Conservation (phyloP, 2,888 invertebrate genomes). For the Calliphora vomitoria region DNA sequence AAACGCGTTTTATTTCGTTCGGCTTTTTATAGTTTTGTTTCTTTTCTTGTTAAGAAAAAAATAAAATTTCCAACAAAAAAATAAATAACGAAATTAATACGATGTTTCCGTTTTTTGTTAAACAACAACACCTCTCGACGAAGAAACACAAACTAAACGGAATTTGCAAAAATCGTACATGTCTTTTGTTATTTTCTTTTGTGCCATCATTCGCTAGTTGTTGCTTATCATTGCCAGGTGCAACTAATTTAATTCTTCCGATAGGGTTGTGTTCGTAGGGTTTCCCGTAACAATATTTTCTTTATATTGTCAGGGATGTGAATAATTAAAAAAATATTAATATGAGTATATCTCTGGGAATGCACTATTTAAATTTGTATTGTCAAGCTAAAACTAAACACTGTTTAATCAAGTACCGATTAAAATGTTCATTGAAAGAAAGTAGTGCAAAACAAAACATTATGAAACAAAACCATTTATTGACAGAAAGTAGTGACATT, state of each 20-base stretch:
- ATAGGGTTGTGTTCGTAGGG: slow-evolving; percentile 38
- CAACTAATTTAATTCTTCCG: not conserved
- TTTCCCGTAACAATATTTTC: not conserved
- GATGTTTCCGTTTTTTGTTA: slow-evolving; percentile 40
- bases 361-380: too few relatives aligned
- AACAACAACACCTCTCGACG: slow-evolving; percentile 67
- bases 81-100: slow-evolving; percentile 62
- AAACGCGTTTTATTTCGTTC: slow-evolving; percentile 53
- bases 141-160: slow-evolving; percentile 71
- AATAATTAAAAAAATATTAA: too few relatives aligned
- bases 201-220: slow-evolving; percentile 20
- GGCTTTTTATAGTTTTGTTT: slow-evolving; percentile 50
- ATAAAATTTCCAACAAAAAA: slow-evolving; percentile 67
- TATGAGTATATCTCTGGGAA: too few relatives aligned
- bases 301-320: too few relatives aligned
- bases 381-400: too few relatives aligned
- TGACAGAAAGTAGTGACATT: too few relatives aligned
- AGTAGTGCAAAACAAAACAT: too few relatives aligned
- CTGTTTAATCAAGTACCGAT: too few relatives aligned
- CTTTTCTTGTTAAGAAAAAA: slow-evolving; percentile 66
- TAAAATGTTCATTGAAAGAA: too few relatives aligned
- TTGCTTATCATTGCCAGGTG: slow-evolving; percentile 49
- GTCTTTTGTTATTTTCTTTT: slow-evolving; percentile 52
- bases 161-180: slow-evolving; percentile 53
- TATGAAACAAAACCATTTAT: too few relatives aligned